phyloP scores from a whole-genome alignment of 2,888 invertebrate species.

The Pecten maximus region DNA sequence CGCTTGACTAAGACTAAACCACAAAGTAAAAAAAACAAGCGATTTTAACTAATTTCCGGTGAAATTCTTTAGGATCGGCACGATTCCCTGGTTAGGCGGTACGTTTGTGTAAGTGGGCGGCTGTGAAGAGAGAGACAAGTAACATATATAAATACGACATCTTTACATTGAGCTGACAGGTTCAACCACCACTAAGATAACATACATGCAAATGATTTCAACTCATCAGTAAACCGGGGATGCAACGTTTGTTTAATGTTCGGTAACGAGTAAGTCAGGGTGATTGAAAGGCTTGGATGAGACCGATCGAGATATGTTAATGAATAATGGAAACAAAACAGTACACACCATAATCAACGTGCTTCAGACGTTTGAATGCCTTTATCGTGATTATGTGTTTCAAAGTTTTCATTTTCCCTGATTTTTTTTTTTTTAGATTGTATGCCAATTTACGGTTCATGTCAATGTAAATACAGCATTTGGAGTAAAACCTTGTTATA shows the following conservation, averaged over 20 bases:
- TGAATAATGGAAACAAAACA: not conserved
- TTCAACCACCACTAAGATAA: not conserved
- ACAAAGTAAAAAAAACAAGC: not conserved
- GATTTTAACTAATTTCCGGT: not conserved
- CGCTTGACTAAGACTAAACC: not conserved
- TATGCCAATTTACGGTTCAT: too few relatives aligned
- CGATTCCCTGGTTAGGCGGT: not conserved
- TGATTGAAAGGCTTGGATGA: not conserved
- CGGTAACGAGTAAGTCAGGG: not conserved
- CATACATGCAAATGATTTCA: slow-evolving; percentile 6
- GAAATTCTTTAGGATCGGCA: not conserved
- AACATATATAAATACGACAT: not conserved
- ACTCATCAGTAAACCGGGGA: not conserved
- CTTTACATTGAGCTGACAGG: not conserved
- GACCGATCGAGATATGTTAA: not conserved
- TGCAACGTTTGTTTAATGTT: not conserved
- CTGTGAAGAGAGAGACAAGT: not conserved
- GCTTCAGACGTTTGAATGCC: too few relatives aligned
- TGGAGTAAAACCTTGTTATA: too few relatives aligned
- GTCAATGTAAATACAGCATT: too few relatives aligned
- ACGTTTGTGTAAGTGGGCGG: not conserved
- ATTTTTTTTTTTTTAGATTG: too few relatives aligned
- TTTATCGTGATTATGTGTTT: too few relatives aligned
- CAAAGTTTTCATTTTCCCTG: too few relatives aligned
- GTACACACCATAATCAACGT: too few relatives aligned